Conservation (phyloP, 2,888 invertebrate genomes). For the Listrodromus nycthemerus region DNA sequence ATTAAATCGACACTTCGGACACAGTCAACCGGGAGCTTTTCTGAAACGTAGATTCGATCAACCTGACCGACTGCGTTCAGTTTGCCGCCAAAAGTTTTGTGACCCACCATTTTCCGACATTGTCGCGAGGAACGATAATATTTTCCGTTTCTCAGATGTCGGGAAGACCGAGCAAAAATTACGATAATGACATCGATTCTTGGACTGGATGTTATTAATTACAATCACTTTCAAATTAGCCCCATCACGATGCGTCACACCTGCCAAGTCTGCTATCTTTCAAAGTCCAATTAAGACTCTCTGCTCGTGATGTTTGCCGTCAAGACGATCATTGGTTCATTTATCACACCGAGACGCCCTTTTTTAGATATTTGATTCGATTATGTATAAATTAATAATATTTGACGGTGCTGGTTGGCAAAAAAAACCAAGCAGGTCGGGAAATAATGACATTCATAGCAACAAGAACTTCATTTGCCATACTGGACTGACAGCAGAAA, state of each 20-base stretch:
- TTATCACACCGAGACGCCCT: too few relatives aligned
- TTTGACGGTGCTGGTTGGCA: not conserved
- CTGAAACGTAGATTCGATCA: constrained; percentile 42
- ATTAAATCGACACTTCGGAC: constrained; percentile 67
- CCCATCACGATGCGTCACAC: too few relatives aligned
- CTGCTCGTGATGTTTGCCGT: too few relatives aligned
- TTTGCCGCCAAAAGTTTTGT: not conserved
- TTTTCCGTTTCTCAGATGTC: not conserved
- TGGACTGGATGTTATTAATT: too few relatives aligned
- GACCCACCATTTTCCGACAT: not conserved
- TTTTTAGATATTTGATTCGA: too few relatives aligned
- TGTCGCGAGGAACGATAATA: not conserved
- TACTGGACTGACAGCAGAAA: not conserved
- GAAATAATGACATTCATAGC: not conserved
- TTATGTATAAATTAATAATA: too few relatives aligned
- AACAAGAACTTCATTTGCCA: not conserved
- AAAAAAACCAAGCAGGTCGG: not conserved
- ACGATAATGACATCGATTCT: too few relatives aligned
- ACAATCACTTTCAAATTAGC: too few relatives aligned
- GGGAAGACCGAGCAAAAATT: too few relatives aligned
- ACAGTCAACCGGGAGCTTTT: constrained; percentile 35
- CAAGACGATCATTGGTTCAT: too few relatives aligned
- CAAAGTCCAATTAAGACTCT: too few relatives aligned
- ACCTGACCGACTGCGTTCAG: not conserved
- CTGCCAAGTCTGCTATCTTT: too few relatives aligned